Percentiles rank a stretch among this genome's conserved stretches.
Conservation (phyloP, 2,888 invertebrate genomes). For the Unio delphinus region DNA sequence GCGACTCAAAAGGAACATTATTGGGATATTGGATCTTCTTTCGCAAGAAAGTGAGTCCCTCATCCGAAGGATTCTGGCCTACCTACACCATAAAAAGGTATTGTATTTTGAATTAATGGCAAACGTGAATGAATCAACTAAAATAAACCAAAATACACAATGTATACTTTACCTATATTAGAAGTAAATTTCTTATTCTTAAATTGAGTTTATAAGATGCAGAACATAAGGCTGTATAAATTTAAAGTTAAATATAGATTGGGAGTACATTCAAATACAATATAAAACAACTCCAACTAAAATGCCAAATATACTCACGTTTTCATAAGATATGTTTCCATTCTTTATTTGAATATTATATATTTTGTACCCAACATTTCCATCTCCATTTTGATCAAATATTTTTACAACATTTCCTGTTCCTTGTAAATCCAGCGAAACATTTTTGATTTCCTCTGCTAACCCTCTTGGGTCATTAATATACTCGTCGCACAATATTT, state of each 20-base stretch:
- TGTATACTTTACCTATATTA: not conserved
- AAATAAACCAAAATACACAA: not conserved
- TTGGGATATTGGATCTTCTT: too few species aligned
- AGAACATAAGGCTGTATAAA: too few species aligned
- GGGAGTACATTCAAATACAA: not conserved
- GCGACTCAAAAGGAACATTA: constrained; percentile 3
- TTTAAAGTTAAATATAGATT: not conserved
- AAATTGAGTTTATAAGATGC: too few species aligned
- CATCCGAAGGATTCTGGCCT: too few species aligned
- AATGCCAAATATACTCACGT: too few species aligned
- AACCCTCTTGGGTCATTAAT: not conserved
- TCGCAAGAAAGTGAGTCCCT: too few species aligned
- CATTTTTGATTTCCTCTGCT: not conserved
- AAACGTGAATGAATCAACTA: too few species aligned
- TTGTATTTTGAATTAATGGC: too few species aligned
- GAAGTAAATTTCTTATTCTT: not conserved
- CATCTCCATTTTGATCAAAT: constrained; percentile 21
- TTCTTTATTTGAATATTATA: constrained; percentile 7
- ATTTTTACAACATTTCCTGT: constrained; percentile 1
- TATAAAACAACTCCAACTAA: too few species aligned
- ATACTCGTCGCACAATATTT: constrained; percentile 7
- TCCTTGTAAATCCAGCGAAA: constrained; percentile 5
- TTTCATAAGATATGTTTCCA: too few species aligned
- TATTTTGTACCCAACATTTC: constrained; percentile 20
- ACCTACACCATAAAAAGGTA: too few species aligned